Evolutionary conservation across 1,140 invertebrate genomes (phyloP), one percentile per base, ranked within the genome.

Genomic region (Paralvinella palmiformis): DNA sequence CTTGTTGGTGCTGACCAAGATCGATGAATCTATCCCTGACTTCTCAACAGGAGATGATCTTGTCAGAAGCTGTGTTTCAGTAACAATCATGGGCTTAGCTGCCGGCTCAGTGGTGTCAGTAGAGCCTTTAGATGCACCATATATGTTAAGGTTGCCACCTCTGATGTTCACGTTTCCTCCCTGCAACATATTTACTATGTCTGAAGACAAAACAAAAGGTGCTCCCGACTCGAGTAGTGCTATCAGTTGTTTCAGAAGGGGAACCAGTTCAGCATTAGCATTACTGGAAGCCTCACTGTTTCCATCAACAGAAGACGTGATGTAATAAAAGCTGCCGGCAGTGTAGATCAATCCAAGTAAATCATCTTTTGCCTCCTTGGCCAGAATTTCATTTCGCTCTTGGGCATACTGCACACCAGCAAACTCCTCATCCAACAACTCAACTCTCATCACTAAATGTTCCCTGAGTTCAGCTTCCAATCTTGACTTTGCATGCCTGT

Each of bases 201-300:
- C 7, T 31, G 55, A 0, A 15, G 70, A 71, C 44, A 76, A 61
- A 33, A 67, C 71, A 68, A 79, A 79, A 13, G 74, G 74, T 31
- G 73, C 73, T 15, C 77, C 77, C 17, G 74, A 71, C 67, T 79
- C 75, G 33, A 79, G 59, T 71, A 79, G 67, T 0, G 73, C 72
- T 33, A 79, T 76, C 50, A 79, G 60, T 59, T 79, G 77, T 58
- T 73, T 74, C 31, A 79, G 62, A 27, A 79, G 62, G 7, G 77
- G 77, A 36, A 79, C 68, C 31, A 79, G 66, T 45, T 76, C 75
- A n/a, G 71, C 71, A 57, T 77, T 74, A n/a, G 67, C 59, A 27
- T 64, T 64, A 37, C n/a, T 59, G 37, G 61, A 62, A 10, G 35
- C 24, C 53, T 27, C 24, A 13, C 33, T 60, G 55, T 77, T 73